Percentiles rank a stretch among this genome's conserved stretches.
phyloP scores from a whole-genome alignment of 2,888 invertebrate species.

The Dynastes tityus region DNA sequence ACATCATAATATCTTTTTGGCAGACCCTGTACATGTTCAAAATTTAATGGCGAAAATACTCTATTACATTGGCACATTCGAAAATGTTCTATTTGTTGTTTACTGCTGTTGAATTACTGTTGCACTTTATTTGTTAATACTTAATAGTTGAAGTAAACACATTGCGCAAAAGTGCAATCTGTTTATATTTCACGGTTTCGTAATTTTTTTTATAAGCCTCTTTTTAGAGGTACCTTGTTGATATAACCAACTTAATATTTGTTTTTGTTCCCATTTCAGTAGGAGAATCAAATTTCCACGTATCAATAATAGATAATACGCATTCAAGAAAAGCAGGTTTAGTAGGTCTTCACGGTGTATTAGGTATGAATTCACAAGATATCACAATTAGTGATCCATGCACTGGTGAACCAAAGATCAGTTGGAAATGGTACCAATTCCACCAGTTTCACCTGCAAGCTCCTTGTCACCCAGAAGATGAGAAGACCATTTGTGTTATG shows the following conservation, averaged over 20 bases:
- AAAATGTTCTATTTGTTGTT: neutral
- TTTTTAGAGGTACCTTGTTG: no score
- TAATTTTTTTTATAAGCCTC: no score
- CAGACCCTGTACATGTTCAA: no score
- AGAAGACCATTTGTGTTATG: conserved; percentile 75
- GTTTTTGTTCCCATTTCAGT: conserved; percentile 57
- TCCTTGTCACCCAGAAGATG: conserved; percentile 72
- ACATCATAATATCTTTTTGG: no score
- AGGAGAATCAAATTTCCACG: conserved; percentile 73
- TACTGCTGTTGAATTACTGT: neutral
- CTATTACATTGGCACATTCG: no score
- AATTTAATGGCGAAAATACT: no score
- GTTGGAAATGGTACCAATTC: conserved; percentile 77
- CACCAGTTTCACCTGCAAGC: conserved; percentile 74
- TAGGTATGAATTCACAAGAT: conserved; percentile 74
- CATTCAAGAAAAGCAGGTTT: conserved; percentile 78
- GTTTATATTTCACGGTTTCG: no score
- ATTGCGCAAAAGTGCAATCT: no score
- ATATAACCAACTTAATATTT: conserved; percentile 10
- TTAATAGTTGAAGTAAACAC: neutral
- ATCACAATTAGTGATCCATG: conserved; percentile 74
- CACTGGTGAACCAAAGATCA: conserved; percentile 71
- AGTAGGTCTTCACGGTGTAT: conserved; percentile 74
- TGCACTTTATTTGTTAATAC: neutral
- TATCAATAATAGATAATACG: conserved; percentile 77